Evolutionary conservation across 92 coral and sea anemone genomes (phyloP).

Genomic region (Zoanthus sociatus): DNA sequence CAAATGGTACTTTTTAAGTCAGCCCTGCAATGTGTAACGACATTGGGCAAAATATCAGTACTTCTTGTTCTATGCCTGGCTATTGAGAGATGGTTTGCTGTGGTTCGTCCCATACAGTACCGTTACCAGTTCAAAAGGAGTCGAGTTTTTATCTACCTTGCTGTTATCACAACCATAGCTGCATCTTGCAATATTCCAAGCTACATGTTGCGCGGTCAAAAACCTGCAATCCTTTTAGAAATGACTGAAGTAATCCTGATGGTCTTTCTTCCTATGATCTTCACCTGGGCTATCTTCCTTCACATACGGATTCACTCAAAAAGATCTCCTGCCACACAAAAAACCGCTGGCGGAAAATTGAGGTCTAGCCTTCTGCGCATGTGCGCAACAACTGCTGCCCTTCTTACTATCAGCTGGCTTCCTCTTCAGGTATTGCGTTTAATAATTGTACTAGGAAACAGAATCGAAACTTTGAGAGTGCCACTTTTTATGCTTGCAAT

Average conservation of each 20-base stretch:
- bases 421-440: no score
- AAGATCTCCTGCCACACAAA: not conserved
- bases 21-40: not conserved
- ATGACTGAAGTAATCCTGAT: not conserved
- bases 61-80: conserved; percentile 4
- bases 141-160: conserved; percentile 1
- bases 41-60: not conserved
- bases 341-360: conserved; percentile 1
- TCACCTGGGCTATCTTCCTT: conserved; percentile 7
- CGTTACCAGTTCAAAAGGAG: conserved; percentile 7
- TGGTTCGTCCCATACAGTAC: conserved; percentile 17
- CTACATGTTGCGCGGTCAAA: not conserved
- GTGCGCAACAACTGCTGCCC: conserved; percentile 11
- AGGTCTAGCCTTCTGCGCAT: conserved; percentile 23
- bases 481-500: not conserved
- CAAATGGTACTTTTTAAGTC: not conserved
- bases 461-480: no score
- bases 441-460: not conserved
- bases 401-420: no score
- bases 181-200: not conserved
- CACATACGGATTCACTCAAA: conserved; percentile 21
- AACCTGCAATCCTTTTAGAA: not conserved
- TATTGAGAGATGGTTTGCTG: conserved; percentile 17
- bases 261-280: not conserved
- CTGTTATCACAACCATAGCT: not conserved